These are phyloP conservation scores for Bos indicus DNA, from an alignment of 2,113 vertebrate species.

Conservation along the genomic window DNA sequence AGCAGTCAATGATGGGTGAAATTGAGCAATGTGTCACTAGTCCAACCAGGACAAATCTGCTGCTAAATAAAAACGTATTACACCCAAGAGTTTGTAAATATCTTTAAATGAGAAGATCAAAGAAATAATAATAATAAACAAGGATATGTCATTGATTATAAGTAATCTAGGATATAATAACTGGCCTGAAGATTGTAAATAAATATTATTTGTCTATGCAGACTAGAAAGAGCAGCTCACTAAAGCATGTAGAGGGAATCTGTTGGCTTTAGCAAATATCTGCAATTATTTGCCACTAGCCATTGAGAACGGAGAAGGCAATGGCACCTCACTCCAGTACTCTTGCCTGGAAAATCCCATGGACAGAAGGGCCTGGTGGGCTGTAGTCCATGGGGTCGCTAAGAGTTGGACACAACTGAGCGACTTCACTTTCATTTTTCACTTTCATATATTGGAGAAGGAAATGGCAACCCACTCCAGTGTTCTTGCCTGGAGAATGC, in stretches of 20 bases:
- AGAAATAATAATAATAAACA: neutral
- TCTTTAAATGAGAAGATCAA: neutral
- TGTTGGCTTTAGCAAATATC: neutral
- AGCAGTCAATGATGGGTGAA: neutral
- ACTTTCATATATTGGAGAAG: no score
- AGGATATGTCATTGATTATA: constrained; percentile 18
- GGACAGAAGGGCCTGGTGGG: no score
- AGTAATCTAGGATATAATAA: neutral
- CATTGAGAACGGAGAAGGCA: neutral
- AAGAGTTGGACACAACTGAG: no score
- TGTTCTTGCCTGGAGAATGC: no score
- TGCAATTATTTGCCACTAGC: neutral
- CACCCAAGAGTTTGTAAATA: neutral
- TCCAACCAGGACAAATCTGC: neutral
- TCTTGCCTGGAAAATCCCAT: no score
- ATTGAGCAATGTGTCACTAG: fast-evolving
- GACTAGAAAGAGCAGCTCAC: neutral
- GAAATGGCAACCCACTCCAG: no score
- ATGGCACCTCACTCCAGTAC: no score
- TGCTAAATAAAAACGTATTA: neutral
- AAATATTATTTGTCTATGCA: neutral
- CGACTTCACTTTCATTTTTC: no score
- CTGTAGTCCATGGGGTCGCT: no score
- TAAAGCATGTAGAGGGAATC: neutral
- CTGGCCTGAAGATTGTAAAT: neutral